A percentile compares a stretch with the other conserved stretches of the same genome.
Evolutionary conservation across 2,888 invertebrate genomes (phyloP).

Genomic region (Odontocolon sp.): DNA sequence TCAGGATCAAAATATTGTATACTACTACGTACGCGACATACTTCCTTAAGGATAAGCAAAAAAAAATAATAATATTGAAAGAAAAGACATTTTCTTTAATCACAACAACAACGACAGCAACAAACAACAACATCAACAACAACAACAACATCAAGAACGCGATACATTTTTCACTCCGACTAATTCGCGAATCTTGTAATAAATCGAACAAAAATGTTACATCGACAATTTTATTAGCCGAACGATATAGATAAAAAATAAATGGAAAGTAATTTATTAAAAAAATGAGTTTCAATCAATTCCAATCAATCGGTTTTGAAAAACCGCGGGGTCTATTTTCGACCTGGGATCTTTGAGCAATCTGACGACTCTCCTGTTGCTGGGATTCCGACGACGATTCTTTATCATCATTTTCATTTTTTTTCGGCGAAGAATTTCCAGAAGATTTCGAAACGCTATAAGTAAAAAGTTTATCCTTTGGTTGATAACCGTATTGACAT

Average conservation of each 20-base stretch:
- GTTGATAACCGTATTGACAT: constrained; percentile 85
- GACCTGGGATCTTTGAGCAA: not conserved
- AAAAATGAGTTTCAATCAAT: not conserved
- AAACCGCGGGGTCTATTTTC: not conserved
- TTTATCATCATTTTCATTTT: not conserved
- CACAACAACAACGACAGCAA: too few relatives aligned
- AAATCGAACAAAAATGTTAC: not conserved
- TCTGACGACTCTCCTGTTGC: constrained; percentile 69
- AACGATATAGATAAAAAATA: not conserved
- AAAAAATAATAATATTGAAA: too few relatives aligned
- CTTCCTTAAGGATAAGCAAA: too few relatives aligned
- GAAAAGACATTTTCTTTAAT: too few relatives aligned
- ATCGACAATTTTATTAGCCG: constrained; percentile 8
- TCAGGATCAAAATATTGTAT: too few relatives aligned
- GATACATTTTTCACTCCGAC: constrained; percentile 11
- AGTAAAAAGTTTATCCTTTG: constrained; percentile 14
- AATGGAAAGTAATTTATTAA: not conserved
- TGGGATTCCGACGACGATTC: constrained; percentile 81
- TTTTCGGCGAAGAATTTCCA: constrained; percentile 10
- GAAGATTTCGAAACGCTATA: not conserved
- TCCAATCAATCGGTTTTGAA: constrained; percentile 3
- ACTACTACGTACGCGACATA: too few relatives aligned
- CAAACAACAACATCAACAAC: too few relatives aligned
- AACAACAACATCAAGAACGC: constrained; percentile 16
- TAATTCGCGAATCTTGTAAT: constrained; percentile 2